These are phyloP conservation scores for Calcarius lapponicus DNA, from an alignment of 2,797 vertebrate species.

Conservation along the genomic window DNA sequence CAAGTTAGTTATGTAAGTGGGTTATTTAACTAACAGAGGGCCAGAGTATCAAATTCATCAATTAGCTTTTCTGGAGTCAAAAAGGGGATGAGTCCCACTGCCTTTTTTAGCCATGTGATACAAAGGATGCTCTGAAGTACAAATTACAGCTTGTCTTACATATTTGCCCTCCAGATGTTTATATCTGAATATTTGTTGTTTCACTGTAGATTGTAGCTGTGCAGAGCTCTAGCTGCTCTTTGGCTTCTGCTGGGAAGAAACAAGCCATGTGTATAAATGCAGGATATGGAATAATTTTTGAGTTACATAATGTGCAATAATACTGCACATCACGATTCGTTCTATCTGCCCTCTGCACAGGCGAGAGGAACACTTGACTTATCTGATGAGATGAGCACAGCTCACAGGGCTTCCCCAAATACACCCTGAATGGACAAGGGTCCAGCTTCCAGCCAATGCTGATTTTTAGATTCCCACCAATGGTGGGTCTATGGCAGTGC, in stretches of 20 bases:
- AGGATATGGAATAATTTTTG: conserved; percentile 4
- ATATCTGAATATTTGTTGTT: not conserved
- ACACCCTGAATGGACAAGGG: not conserved
- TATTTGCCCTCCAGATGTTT: not conserved
- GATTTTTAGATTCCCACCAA: not conserved
- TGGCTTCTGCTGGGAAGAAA: not conserved
- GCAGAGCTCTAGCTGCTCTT: not conserved
- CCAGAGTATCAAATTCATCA: not conserved
- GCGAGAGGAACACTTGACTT: not conserved
- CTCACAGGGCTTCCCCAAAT: not conserved
- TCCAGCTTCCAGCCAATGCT: not conserved
- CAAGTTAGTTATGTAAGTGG: conserved; percentile 24
- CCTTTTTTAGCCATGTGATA: not conserved
- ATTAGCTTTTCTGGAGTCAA: not conserved
- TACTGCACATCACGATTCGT: not conserved
- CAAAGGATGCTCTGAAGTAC: not conserved
- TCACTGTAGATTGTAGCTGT: not conserved
- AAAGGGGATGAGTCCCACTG: not conserved
- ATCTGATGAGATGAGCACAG: not conserved
- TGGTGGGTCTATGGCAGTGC: not conserved
- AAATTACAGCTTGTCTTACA: not conserved
- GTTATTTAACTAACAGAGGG: conserved; percentile 35
- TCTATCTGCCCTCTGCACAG: not conserved
- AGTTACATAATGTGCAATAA: conserved; percentile 1
- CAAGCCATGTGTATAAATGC: not conserved